These are phyloP conservation scores for Epinephelus awoara DNA, from an alignment of 2,797 vertebrate species.

Conservation along the genomic window DNA sequence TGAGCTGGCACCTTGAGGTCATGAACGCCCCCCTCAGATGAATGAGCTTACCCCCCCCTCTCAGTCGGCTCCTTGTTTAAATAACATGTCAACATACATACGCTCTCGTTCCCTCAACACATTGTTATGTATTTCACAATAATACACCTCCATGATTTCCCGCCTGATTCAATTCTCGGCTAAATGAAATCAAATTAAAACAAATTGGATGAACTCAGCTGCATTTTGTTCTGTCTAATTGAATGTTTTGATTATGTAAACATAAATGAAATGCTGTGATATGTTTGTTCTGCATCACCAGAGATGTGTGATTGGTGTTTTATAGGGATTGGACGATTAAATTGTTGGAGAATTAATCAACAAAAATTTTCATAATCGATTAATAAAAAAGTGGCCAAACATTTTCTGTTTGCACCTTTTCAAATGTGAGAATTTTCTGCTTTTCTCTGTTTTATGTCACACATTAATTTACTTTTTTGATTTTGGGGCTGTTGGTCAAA, in stretches of 20 bases:
- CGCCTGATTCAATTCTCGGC: slow-evolving; percentile 68
- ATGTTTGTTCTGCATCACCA: slow-evolving; percentile 40
- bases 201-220: slow-evolving; percentile 79
- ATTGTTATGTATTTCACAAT: slow-evolving; percentile 60
- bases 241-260: slow-evolving; percentile 78
- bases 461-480: too few relatives aligned
- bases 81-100: slow-evolving; percentile 73
- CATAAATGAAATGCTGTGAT: slow-evolving; percentile 66
- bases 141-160: slow-evolving; percentile 72
- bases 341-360: slow-evolving; percentile 7
- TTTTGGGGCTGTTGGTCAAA: background rate
- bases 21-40: slow-evolving; percentile 44
- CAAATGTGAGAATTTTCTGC: background rate
- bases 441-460: background rate
- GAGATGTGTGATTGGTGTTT: slow-evolving; percentile 67
- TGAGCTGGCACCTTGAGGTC: slow-evolving; percentile 71
- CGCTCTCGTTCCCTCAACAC: slow-evolving; percentile 45
- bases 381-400: background rate
- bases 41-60: slow-evolving; percentile 47
- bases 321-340: slow-evolving; percentile 5
- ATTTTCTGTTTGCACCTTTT: background rate
- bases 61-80: slow-evolving; percentile 71
- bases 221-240: slow-evolving; percentile 77
- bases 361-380: background rate
- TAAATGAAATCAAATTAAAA: slow-evolving; percentile 81